Evolutionary conservation across 2,797 vertebrate species (phyloP).

Genomic region (Esox masquinongy): DNA sequence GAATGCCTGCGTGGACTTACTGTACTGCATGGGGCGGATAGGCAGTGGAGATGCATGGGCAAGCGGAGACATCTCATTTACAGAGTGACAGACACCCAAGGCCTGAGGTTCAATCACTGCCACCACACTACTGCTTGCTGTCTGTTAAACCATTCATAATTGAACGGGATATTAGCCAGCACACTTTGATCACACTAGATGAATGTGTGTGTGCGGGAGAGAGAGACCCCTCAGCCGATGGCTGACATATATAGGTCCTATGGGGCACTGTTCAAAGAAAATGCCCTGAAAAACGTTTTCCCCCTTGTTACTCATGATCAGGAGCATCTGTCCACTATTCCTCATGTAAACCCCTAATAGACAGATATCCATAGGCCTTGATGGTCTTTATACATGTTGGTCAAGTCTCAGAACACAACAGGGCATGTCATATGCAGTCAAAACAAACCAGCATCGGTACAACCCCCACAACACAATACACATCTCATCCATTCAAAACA

Average conservation of each 20-base stretch:
- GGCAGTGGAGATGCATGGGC: background rate
- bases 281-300: background rate
- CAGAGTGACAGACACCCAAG: slow-evolving; percentile 16
- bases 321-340: background rate
- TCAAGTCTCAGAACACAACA: background rate
- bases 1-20: background rate
- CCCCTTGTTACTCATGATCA: background rate
- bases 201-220: background rate
- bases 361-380: background rate
- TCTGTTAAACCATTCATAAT: background rate
- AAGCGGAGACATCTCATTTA: slow-evolving; percentile 22
- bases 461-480: background rate
- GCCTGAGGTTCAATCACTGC: slow-evolving; percentile 3
- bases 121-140: background rate
- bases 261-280: background rate
- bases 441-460: background rate
- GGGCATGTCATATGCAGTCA: background rate
- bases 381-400: background rate
- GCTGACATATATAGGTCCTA: background rate
- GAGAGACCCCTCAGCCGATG: background rate
- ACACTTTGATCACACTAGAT: background rate
- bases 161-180: background rate
- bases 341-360: background rate
- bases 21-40: background rate
- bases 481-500: too few relatives aligned